Evolutionary conservation across 2,888 invertebrate species (phyloP).

Genomic region (Oscheius sp.): DNA sequence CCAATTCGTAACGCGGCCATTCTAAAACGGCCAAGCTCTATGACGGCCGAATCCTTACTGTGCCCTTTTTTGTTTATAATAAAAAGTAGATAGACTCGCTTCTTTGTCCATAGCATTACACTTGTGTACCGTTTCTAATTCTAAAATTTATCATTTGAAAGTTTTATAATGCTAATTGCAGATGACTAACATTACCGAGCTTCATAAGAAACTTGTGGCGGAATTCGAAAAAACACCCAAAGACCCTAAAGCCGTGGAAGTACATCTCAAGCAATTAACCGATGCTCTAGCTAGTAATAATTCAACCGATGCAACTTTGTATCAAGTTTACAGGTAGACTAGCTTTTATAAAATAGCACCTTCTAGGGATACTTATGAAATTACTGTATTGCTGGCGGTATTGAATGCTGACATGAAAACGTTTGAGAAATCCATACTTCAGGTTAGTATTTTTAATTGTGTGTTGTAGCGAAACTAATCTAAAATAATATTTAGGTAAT

Average conservation of each 20-base stretch:
- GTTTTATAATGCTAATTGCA: neutral
- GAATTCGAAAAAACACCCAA: slow-evolving; percentile 60
- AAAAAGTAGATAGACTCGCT: no score
- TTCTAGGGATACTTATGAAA: slow-evolving; percentile 87
- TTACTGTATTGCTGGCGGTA: slow-evolving; percentile 95
- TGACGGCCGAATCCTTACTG: no score
- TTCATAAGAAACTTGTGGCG: slow-evolving; percentile 60
- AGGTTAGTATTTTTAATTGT: slow-evolving; percentile 79
- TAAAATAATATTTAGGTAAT: slow-evolving; percentile 4
- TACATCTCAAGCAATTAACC: slow-evolving; percentile 53
- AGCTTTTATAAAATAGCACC: no score
- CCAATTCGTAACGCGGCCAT: no score
- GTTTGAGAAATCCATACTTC: slow-evolving; percentile 96
- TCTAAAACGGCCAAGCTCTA: no score
- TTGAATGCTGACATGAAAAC: slow-evolving; percentile 90
- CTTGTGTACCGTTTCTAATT: no score
- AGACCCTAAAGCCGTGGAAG: slow-evolving; percentile 45
- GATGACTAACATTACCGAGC: slow-evolving; percentile 39
- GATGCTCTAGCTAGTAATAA: slow-evolving; percentile 12
- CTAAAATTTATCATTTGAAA: no score
- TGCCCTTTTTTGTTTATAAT: no score
- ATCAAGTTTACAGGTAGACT: slow-evolving; percentile 4
- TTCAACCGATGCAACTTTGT: neutral
- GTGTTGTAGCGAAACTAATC: no score
- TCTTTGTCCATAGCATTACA: no score